Base-by-base conservation (phyloP, 2,113 vertebrate genomes). In the Vireo altiloquus region DNA sequence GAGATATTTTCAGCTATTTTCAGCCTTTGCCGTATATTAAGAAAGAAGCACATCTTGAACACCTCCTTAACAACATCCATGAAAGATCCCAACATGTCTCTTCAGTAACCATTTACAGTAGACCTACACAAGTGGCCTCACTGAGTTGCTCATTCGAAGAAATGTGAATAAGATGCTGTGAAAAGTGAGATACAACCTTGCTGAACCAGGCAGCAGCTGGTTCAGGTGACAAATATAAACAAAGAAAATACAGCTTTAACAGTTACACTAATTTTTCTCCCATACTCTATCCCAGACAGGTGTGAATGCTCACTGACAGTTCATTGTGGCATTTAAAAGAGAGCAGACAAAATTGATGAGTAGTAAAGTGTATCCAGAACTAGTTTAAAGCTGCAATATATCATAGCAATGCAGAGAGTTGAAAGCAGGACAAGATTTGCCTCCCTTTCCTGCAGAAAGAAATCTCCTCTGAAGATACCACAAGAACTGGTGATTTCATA, bases 271-370 rank as follows among this genome's bases (percentile, higher is more conserved):
- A 18, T 80, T 85, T 95, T 94, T 76, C 42, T 23, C 33, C 57
- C 40, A 46, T 90, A 49, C 18, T 59, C 35, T 93, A 40, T 33
- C 40, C 83, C 39, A 88, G 57, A 65, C 50, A 80, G 54, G 15
- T 89, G 68, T 5, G 8, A 93, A 91, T 86, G 77, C 35, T 92
- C 87, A 79, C 23, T 87, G 70, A 44, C 78, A 85, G 87, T 49
- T 91, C 75, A 63, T 44, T 47, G 47, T 60, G 85, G 44, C 59
- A 86, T 94, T 94, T 95, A 88, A 86, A 95, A 90, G 54, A 86
- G 31, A 72, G 9, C 8, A 83, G 63, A 79, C 24, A 92, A 94
- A 95, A 94, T 2, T 94, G 54, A 88, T 90, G 79, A 74, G n/a
- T 44, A 77, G 60, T 21, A 90, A 91, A 91, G 39, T 56, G 20